Evolutionary conservation across 2,797 vertebrate species (phyloP), one percentile per base, ranked within the genome.

Genomic region (Petrocephalus schoutedeni): DNA sequence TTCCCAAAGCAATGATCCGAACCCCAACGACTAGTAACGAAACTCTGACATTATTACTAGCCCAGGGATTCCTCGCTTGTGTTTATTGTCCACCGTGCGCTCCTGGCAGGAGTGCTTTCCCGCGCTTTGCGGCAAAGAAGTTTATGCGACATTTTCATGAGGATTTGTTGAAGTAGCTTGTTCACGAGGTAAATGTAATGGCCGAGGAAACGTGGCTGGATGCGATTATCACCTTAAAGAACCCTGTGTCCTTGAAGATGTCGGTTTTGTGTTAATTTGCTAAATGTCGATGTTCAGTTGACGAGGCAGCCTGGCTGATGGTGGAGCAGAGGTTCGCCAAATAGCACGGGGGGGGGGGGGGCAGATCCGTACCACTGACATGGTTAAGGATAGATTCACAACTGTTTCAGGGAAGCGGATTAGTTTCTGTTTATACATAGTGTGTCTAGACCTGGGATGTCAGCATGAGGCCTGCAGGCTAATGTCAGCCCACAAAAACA

Each of bases 121-220:
- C 32, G 14, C 36, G 67, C 36, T 74, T 36, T 16, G 67, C 67
- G 16, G 36, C 67, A 74, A 74, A 41, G 67, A 74, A 74, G 14
- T 74, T 74, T 74, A 36, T 74, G 36, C 36, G 67, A 74, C 67
- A 14, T 74, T 74, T 74, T 74, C 67, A 74, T 41, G 67, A 74
- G 32, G 67, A 41, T 74, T 74, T 74, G 14, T 74, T 74, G 67
- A 74, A 74, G 67, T 74, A 32, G 67, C 67, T 71, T 74, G 67
- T 74, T 74, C 67, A 74, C 32, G 16, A 36, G 14, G 67, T 74
- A 74, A 74, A 74, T 71, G 36, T 36, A 71, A 16, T 16, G 64
- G 64, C 64, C 0, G 3, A 71, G 32, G 41, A 80, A n/a, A 49
- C 19, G 41, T 21, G 19, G 41, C 41, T 80, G 19, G 49, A 80